Base-by-base conservation (phyloP, 2,888 invertebrate genomes). In the Galeopsomyia nigrocyanea region DNA sequence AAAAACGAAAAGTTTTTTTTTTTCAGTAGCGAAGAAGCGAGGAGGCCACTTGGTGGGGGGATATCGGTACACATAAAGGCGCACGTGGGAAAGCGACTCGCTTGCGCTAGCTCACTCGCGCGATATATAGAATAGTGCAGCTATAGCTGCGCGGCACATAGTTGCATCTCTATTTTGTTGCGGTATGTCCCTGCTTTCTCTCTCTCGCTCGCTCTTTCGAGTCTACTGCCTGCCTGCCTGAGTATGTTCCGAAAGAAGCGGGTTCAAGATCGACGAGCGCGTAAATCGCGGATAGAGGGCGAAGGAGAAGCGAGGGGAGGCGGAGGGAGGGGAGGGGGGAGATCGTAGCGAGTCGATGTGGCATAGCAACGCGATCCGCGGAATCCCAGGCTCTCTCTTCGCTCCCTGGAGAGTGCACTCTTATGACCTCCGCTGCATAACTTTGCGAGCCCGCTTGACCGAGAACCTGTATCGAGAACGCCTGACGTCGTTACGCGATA, bases 401-500 rank as follows among this genome's bases (percentile, higher is more conserved):
- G 39, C 39, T 39, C 80, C 76, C 39, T 46, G 17, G 55, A 39
- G 56, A 78, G 77, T 76, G 78, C 81, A 79, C 81, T 82, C 80
- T 80, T 82, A 79, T 83, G 82, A 81, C 81, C 82, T 78, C 39
- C 39, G 80, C 81, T 81, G 82, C 82, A 84, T 84, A 84, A 83
- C 82, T 83, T 81, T 79, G 79, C 73, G 61, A 80, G 81, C 81
- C 81, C 83, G 82, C 80, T 84, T 85, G 84, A 85, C 85, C 85
- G 84, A 84, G 83, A 85, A 82, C 81, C 80, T 80, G 78, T 79
- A 80, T 81, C 77, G 80, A 77, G 79, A 82, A 80, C 80, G 81
- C 80, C 79, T 80, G 80, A 81, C 82, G 82, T 84, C 85, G 84
- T 85, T 85, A 83, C 81, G 82, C 82, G 85, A 85, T 85, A 85